Evolutionary conservation across 2,888 invertebrate genomes (phyloP).

Genomic region (Napeogenes sylphis): DNA sequence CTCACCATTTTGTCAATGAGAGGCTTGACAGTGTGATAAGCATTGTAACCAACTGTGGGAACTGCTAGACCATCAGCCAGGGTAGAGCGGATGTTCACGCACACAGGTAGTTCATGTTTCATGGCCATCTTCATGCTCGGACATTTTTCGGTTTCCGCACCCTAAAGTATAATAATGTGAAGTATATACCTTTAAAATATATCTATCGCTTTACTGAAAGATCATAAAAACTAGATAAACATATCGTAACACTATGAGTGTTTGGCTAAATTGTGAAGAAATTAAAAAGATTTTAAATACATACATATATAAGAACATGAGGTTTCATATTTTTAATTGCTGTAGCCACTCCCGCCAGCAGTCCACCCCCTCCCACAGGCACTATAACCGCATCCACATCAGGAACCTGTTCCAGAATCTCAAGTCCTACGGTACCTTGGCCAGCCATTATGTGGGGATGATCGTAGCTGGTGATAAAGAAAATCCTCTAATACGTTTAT

Average conservation of each 20-base stretch:
- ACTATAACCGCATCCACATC: constrained; percentile 93
- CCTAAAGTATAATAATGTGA: constrained; percentile 66
- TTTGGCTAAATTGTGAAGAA: too few relatives aligned
- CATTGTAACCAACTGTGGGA: constrained; percentile 91
- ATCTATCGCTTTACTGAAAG: neutral
- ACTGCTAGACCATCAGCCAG: constrained; percentile 94
- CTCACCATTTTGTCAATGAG: constrained; percentile 86
- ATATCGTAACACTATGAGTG: too few relatives aligned
- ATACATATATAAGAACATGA: constrained; percentile 89
- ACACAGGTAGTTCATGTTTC: constrained; percentile 81
- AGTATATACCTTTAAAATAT: neutral
- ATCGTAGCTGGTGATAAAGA: constrained; percentile 83
- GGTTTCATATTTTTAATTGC: constrained; percentile 93
- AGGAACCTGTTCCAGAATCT: constrained; percentile 93
- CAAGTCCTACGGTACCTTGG: constrained; percentile 95
- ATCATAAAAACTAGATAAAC: neutral
- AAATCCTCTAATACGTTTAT: neutral
- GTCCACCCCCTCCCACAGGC: constrained; percentile 96
- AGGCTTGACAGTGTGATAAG: constrained; percentile 84
- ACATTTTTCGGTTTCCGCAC: constrained; percentile 95
- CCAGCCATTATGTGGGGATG: constrained; percentile 97
- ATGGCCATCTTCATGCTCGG: constrained; percentile 89
- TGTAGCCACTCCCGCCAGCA: constrained; percentile 93
- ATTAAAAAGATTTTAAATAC: constrained; percentile 43
- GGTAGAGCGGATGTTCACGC: constrained; percentile 83